Conservation (phyloP, 2,797 vertebrate genomes). For the Melanogrammus aeglefinus region DNA sequence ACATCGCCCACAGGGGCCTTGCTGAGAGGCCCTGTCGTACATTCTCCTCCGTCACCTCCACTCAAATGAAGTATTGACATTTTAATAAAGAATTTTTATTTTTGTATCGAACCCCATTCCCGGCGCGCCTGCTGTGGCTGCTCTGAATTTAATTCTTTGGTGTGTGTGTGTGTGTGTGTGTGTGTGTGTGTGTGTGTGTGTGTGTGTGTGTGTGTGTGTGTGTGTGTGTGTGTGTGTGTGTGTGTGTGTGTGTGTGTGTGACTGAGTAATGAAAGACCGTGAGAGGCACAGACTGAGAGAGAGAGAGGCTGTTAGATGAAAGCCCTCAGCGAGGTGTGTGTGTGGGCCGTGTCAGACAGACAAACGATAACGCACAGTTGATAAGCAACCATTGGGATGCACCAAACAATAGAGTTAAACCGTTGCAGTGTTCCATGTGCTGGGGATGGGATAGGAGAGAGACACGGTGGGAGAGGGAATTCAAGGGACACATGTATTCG, state of each 20-base stretch:
- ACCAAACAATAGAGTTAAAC: neutral
- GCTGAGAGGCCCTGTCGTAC: constrained; percentile 30
- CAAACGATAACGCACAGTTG: neutral
- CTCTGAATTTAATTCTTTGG: constrained; percentile 17
- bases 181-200: constrained; percentile 10
- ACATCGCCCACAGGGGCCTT: constrained; percentile 33
- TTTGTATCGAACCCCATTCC: constrained; percentile 56
- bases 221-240: constrained; percentile 4
- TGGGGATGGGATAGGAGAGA: neutral
- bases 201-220: constrained; percentile 12
- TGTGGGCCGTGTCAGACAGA: neutral
- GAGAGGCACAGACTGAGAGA: too few relatives aligned
- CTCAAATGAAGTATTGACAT: constrained; percentile 67
- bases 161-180: constrained; percentile 11
- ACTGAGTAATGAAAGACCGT: too few relatives aligned
- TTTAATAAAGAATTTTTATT: constrained; percentile 70
- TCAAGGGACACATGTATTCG: neutral
- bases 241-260: constrained; percentile 12
- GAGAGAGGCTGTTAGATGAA: too few relatives aligned
- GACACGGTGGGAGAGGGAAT: neutral
- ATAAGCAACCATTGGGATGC: neutral
- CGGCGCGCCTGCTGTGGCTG: constrained; percentile 18
- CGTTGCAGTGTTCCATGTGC: too few relatives aligned
- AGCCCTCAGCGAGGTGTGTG: neutral
- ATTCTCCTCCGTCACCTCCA: constrained; percentile 25